Evolutionary conservation across 2,113 vertebrate genomes (phyloP), one percentile per base, ranked within the genome.

Genomic region (Lepidothrix coronata): DNA sequence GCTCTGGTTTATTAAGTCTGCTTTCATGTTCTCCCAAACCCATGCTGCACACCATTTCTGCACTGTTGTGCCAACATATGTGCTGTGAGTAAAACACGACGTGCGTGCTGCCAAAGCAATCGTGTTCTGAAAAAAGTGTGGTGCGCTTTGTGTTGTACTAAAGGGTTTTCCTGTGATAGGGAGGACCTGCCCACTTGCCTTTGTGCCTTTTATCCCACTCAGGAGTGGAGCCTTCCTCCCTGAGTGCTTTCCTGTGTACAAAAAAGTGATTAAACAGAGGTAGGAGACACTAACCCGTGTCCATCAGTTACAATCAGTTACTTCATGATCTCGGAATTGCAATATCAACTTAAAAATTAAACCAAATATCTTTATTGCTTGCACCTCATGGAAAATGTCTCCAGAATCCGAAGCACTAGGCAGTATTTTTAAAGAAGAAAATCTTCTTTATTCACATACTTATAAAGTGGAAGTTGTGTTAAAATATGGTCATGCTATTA

Each of bases 61-160:
- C 43, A 25, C 52, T 11, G 49, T 27, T 85, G 71, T 90, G 70
- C 72, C 68, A 85, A 28, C 9, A 2, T 5, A 12, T 4, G 11
- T 41, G 68, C 65, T 52, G 58, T 67, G 54, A 73, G 49, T 44
- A 19, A 90, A 88, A 76, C 12, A 22, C 6, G 3, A 59, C 0
- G 0, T 18, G 4, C 3, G 80, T 55, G 9, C 65, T 87, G 86
- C 61, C 76, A 81, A 67, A 92, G 57, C 48, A 87, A 28, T 48
- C 0, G 0, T 0, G 0, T 14, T 95, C 63, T 74, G 83, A 19
- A 48, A 68, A 76, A 39, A 68, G 31, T 0, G 0, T 21, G 20
- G 48, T 65, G 63, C 1, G 2, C 68, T 78, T 63, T 4, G 4
- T 63, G 14, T 16, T 84, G 68, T 35, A 51, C 62, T 49, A 41